A percentile compares a stretch with the other conserved stretches of the same genome.
Conservation (phyloP, 92 coral and sea anemone species). For the Epizoanthus illoricatus region DNA sequence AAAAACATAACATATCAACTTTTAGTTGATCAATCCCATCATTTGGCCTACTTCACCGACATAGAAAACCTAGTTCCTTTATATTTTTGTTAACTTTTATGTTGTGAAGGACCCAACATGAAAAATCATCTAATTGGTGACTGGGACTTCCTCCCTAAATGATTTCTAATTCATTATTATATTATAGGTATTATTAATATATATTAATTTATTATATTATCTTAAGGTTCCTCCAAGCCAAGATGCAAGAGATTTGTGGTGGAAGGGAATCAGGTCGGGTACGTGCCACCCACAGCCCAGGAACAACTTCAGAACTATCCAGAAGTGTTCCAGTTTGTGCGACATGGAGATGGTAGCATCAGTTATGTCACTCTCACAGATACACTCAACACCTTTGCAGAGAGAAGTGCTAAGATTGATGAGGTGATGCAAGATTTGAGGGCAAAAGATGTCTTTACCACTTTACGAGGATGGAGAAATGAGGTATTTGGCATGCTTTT, state of each 20-base stretch:
- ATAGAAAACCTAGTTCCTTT: too few species aligned
- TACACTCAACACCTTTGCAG: conserved; percentile 66
- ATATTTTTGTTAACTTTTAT: too few species aligned
- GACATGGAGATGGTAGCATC: conserved; percentile 44
- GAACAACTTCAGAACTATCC: conserved; percentile 56
- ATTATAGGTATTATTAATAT: too few species aligned
- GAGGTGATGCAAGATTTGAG: conserved; percentile 83
- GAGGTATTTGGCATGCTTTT: conserved; percentile 58
- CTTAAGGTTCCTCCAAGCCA: conserved; percentile 73
- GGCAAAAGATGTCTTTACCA: conserved; percentile 55
- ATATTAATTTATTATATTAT: neutral
- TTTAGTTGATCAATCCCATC: too few species aligned
- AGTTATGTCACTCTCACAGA: conserved; percentile 60
- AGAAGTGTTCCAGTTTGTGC: conserved; percentile 59
- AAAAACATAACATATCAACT: too few species aligned
- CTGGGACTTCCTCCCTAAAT: too few species aligned
- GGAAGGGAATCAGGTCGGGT: conserved; percentile 77
- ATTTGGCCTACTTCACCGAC: too few species aligned
- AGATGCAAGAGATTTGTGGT: conserved; percentile 76
- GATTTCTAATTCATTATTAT: too few species aligned
- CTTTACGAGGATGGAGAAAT: conserved; percentile 93
- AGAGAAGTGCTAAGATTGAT: conserved; percentile 68
- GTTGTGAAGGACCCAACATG: too few species aligned
- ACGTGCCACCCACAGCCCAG: conserved; percentile 67
- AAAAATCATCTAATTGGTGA: too few species aligned